Evolutionary conservation across 2,888 invertebrate genomes (phyloP).

Genomic region (Agelastica alni): DNA sequence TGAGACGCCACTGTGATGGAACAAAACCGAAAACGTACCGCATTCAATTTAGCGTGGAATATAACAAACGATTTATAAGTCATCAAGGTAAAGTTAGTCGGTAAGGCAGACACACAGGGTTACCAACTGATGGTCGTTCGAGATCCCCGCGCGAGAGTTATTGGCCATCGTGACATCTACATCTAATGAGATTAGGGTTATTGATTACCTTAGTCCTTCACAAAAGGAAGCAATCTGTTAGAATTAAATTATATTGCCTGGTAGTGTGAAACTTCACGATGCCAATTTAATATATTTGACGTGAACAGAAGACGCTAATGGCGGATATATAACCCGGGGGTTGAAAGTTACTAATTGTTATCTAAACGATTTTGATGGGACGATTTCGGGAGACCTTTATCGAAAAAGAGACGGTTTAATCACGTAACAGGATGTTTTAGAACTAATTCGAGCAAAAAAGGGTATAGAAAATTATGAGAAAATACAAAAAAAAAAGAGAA

Average conservation of each 20-base stretch:
- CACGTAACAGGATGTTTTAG: too few species aligned
- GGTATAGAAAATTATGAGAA: too few species aligned
- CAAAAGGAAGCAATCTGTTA: slow-evolving; percentile 42
- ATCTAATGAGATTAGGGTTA: slow-evolving; percentile 47
- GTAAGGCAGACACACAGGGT: slow-evolving; percentile 21
- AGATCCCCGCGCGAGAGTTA: slow-evolving; percentile 36
- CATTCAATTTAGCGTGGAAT: slow-evolving; percentile 32
- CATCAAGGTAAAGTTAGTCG: slow-evolving; percentile 35
- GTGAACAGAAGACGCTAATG: slow-evolving; percentile 29
- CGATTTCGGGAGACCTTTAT: slow-evolving; percentile 4
- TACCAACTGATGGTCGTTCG: slow-evolving; percentile 37
- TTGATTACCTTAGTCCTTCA: slow-evolving; percentile 42
- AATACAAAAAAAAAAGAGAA: too few species aligned
- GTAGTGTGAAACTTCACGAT: slow-evolving; percentile 28
- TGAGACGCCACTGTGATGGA: slow-evolving; percentile 15
- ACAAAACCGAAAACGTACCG: slow-evolving; percentile 20
- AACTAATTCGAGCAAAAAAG: too few species aligned
- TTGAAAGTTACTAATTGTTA: slow-evolving; percentile 32
- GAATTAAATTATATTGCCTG: slow-evolving; percentile 41
- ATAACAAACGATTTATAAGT: slow-evolving; percentile 44
- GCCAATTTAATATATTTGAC: slow-evolving; percentile 34
- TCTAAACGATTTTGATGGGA: slow-evolving; percentile 17
- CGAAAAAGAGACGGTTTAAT: slow-evolving; percentile 2
- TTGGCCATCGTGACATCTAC: slow-evolving; percentile 46
- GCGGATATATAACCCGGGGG: slow-evolving; percentile 24